Percentiles rank a stretch among this genome's conserved stretches.
Evolutionary conservation across 2,888 invertebrate species (phyloP).

Genomic region (Dolichopus griseipennis): DNA sequence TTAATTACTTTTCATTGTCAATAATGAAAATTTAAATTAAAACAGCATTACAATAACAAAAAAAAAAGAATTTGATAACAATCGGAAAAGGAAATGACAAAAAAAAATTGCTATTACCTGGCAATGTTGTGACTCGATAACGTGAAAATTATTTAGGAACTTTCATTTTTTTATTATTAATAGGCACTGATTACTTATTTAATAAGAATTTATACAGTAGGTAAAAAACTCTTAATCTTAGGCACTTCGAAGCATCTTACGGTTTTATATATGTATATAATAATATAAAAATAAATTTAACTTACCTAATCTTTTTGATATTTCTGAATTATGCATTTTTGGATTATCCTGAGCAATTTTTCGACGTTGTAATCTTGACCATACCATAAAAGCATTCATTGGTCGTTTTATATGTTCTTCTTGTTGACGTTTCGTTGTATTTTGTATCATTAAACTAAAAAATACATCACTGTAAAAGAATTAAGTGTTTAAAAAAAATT

Average conservation of each 20-base stretch:
- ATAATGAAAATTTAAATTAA: too few species aligned
- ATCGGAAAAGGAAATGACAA: too few species aligned
- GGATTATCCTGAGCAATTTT: slow-evolving; percentile 97
- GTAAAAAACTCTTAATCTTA: too few species aligned
- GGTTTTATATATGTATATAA: too few species aligned
- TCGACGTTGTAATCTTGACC: slow-evolving; percentile 84
- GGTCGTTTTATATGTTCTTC: slow-evolving; percentile 91
- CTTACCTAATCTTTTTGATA: slow-evolving; percentile 84
- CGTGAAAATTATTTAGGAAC: slow-evolving; percentile 8
- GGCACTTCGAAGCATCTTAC: too few species aligned
- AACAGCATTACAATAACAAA: too few species aligned
- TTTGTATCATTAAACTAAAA: slow-evolving; percentile 44
- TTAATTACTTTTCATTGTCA: too few species aligned
- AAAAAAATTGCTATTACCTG: too few species aligned
- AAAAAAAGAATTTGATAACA: too few species aligned
- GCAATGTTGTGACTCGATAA: background rate
- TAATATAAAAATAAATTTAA: slow-evolving; percentile 21
- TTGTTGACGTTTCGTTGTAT: slow-evolving; percentile 49
- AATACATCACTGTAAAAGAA: slow-evolving; percentile 37
- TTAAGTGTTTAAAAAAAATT: background rate
- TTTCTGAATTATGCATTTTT: slow-evolving; percentile 97
- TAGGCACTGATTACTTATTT: too few species aligned
- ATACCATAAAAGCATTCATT: slow-evolving; percentile 99
- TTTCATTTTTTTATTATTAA: too few species aligned
- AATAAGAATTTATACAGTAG: too few species aligned